Evolutionary conservation across 2,797 vertebrate species (phyloP), one percentile per base, ranked within the genome.

Genomic region (Chrysocyon brachyurus): DNA sequence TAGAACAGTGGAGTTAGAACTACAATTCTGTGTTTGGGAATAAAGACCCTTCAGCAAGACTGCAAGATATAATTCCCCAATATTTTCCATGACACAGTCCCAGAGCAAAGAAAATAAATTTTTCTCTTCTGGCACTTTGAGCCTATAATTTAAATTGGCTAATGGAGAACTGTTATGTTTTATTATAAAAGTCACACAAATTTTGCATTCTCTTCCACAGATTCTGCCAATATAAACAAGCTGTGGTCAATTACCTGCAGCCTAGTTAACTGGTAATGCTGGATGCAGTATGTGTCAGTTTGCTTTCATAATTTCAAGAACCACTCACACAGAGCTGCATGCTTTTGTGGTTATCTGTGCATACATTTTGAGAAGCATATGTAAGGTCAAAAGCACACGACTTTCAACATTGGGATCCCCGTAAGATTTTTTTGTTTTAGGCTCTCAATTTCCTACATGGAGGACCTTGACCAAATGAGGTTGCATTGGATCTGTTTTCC

Each of bases 241-340:
- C 7, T 56, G n/a, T 72, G 52, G 5, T 72, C 33, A 91, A 19
- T 28, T 52, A 73, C 2, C 49, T 86, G 17, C 1, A 89, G 12
- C 19, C 46, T n/a, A 33, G 1, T 79, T 94, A 31, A 66, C 64
- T 0, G 73, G n/a, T 49, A 75, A 33, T 63, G 28, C 15, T 54
- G 52, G 46, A n/a, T n/a, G 19, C 31, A 22, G 52, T n/a, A 36
- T 19, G 19, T 31, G 28, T 56, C 10, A 19, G 21, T 7, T 59
- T 75, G 49, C 56, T 92, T 93, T 78, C 56, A 19, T 52, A 61
- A 49, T 91, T 54, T 79, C 17, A 66, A 78, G n/a, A 11, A 77
- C 1, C 12, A n/a, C 21, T 66, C 61, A 56, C 4, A 90, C 1
- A 83, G 49, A 72, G 11, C 24, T 59, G 4, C 6, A 1, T 24